Base-by-base conservation (phyloP, 64 coral and sea anemone species). In the Platygyra sinensis region DNA sequence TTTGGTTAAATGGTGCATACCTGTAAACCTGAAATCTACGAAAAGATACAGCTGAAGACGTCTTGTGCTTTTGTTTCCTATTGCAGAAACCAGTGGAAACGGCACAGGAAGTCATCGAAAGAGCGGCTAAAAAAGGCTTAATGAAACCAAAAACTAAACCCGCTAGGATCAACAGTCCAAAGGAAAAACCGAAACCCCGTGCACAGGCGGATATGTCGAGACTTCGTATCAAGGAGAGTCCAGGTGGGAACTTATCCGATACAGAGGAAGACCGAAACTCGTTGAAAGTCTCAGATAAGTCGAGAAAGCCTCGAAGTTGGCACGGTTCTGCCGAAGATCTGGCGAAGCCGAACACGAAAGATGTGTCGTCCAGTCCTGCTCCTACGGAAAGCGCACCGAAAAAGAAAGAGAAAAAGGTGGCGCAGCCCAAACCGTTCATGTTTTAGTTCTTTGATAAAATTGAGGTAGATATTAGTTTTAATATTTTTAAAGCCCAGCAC, bases 51-150 rank as follows among this genome's bases (percentile, higher is more conserved):
- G 33, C 28, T 84, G 10, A 25, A 36, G 12, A 25, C 25, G 7
- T 87, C 52, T 51, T 62, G 13, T 6, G 42, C 27, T 22, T 0
- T 79, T 28, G 8, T 67, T 60, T 1, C 6, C 8, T 31, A 46
- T 85, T 85, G 13, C 71, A 95, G 93, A 95, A 91, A 87, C 80
- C 80, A 19, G 76, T 87, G 0, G 93, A 95, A 60, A 64, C 88
- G 15, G 74, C 93, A 15, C 82, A 90, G 24, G 93, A 95, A 67
- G 93, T 95, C 4, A 52, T 95, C 62, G 93, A 95, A 20, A 86
- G 93, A 80, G 93, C 93, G 13, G 89, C 93, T 5, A 95, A 95
- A 76, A 95, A 95, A 72, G 93, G 93, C 5, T 73, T 95, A 19
- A 88, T 95, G 93, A 95, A 95, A 87, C 90, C 90, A 7, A 87